Evolutionary conservation across 2,113 vertebrate species (phyloP).

Genomic region (Sinocyclocheilus maitianheensis): DNA sequence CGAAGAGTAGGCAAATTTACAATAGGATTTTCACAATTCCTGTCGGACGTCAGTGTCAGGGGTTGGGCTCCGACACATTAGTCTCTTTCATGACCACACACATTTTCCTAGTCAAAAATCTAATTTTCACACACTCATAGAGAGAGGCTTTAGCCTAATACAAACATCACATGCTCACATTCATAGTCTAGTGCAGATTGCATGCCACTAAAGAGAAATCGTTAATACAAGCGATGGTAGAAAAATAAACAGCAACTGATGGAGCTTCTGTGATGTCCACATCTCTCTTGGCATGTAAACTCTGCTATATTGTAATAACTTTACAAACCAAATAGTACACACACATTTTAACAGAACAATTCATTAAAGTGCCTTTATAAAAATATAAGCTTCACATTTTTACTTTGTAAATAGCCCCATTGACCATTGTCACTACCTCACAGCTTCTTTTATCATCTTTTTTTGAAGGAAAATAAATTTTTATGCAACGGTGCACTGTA

Average conservation of each 20-base stretch:
- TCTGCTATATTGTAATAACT: not conserved
- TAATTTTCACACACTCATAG: conserved; percentile 32
- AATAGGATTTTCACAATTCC: conserved; percentile 70
- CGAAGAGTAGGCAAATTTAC: conserved; percentile 68
- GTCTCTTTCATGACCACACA: conserved; percentile 49
- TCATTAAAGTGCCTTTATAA: too few species aligned
- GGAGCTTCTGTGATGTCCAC: not conserved
- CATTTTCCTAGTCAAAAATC: conserved; percentile 50
- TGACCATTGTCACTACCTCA: too few species aligned
- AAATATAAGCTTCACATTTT: too few species aligned
- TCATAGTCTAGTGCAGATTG: conserved; percentile 23
- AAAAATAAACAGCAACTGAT: conserved; percentile 10
- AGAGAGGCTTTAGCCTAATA: conserved; percentile 30
- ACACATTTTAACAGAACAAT: too few species aligned
- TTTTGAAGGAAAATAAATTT: not conserved
- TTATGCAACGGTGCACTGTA: not conserved
- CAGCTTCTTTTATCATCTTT: too few species aligned
- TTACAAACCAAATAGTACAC: too few species aligned
- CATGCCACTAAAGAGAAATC: not conserved
- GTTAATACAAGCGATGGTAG: not conserved
- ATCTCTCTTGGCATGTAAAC: not conserved
- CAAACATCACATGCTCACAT: conserved; percentile 45
- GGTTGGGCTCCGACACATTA: conserved; percentile 53
- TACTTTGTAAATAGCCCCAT: too few species aligned
- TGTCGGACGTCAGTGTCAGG: conserved; percentile 65